Base-by-base conservation (phyloP, 2,888 invertebrate genomes). In the Pseudoips prasinana region DNA sequence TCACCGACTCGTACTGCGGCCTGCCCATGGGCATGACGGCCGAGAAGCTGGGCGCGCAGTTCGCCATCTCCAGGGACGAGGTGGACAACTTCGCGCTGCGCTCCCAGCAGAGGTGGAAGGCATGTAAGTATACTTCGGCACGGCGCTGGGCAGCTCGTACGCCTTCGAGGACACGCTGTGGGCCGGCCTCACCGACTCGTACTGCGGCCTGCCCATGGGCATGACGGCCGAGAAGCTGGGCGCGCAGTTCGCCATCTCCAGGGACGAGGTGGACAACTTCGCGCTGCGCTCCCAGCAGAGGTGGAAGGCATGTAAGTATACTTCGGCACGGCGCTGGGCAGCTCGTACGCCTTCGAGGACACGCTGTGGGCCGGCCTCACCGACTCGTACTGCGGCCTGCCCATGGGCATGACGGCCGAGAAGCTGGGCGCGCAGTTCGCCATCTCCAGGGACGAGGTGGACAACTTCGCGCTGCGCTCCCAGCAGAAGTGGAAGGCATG, bases 361-460 rank as follows among this genome's bases (percentile, higher is more conserved):
- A 90, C 94, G 0, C 83, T 99, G 7, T 98, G 98, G 98, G 89
- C 93, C 0, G 87, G 87, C 0, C 90, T 99, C 1, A 94, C 95
- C 0, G 99, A 99, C 72, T 91, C 93, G 0, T 94, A 96, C 77
- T 96, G 96, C 69, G 95, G 96, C 46, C 89, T 96, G 19, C 97
- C 98, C 0, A 99, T 99, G 99, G 98, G 96, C 1, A 80, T 98
- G 66, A 99, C 99, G 0, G 98, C 98, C 0, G 98, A 98, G 85
- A 98, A 97, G 73, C 90, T 98, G 26, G 97, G 96, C 0, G 85
- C 70, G 0, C 93, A 97, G 74, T 96, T 93, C 67, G 93, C 93
- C 28, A 88, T 98, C 28, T 92, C 93, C 1, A 90, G 95, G 39
- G 93, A 95, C 47, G 95, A 96, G 58, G 94, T 95, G 29, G 98